phyloP scores from a whole-genome alignment of 2,113 vertebrate genomes.

The Gymnarchus niloticus region DNA sequence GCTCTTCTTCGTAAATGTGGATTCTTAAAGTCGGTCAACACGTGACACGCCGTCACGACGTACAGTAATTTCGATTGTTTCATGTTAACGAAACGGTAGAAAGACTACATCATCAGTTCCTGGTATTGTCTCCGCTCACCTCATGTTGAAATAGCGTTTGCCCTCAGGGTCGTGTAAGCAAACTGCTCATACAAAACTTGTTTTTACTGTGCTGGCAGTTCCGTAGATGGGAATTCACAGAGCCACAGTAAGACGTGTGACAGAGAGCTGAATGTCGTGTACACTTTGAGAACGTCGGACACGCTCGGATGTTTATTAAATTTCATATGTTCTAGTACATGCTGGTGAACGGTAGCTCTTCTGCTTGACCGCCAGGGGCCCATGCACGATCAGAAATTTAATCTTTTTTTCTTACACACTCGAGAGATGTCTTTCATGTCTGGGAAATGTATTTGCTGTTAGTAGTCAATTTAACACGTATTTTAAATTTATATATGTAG shows the following conservation, averaged over 20 bases:
- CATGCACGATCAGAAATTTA: neutral
- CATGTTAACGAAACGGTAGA: neutral
- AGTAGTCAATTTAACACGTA: too few relatives aligned
- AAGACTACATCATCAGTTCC: neutral
- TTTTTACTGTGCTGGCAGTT: neutral
- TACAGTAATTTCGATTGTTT: too few relatives aligned
- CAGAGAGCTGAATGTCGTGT: neutral
- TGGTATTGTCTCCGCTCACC: neutral
- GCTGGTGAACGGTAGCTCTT: neutral
- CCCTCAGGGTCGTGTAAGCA: neutral
- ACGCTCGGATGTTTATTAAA: neutral
- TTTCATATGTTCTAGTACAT: neutral
- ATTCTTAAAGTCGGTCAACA: neutral
- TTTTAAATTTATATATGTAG: too few relatives aligned
- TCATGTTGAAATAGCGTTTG: neutral
- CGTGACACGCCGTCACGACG: too few relatives aligned
- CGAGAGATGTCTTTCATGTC: neutral
- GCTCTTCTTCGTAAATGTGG: neutral
- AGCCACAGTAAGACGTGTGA: neutral
- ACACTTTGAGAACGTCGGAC: neutral
- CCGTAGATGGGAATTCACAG: neutral
- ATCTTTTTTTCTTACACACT: too few relatives aligned
- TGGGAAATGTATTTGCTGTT: neutral
- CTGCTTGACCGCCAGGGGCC: neutral
- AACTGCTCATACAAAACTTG: neutral